Base-by-base conservation (phyloP, 1,140 invertebrate genomes). In the Drosophila novamexicana region DNA sequence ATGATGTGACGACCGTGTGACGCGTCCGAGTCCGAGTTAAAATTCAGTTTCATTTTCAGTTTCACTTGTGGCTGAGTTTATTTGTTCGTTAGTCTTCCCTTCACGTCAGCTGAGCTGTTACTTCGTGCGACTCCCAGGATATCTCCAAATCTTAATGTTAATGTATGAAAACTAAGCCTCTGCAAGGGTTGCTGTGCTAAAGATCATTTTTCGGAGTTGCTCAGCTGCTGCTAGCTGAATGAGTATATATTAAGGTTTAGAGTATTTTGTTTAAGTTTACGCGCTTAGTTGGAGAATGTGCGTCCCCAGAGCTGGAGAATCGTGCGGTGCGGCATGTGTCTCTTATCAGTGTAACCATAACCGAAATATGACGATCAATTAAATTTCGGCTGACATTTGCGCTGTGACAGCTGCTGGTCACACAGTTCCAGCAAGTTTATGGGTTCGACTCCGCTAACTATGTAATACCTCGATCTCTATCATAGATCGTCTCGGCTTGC, bases 1-100 rank as follows among this genome's bases (percentile, higher is more conserved):
- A 81, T 80, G 74, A 80, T 80, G 58, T 74, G 63, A 69, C 42
- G 45, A 56, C 54, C 62, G 45, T 62, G 58, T 78, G 63, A 68
- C 79, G 78, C 66, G 47, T 54, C 39, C 45, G 42, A 37, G 52
- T 70, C 16, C 53, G 58, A 64, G 42, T 65, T 49, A 22, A 61
- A 50, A 44, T 53, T 54, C 44, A 44, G 68, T 68, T 68, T 66
- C 59, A 73, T 57, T 84, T 77, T 79, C 73, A 42, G 47, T 79
- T 79, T 82, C 47, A 57, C 59, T 75, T 75, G 49, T 52, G 53
- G 67, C 18, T 64, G 50, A 44, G 64, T 53, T 71, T 65, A 32
- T 34, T 39, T 53, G 8, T 39, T 50, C 18, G 52, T 72, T 68
- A 58, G 32, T 5, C 22, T 29, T 29, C 22, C 4, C 22, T 29